Evolutionary conservation across 1,140 invertebrate genomes (phyloP), one percentile per base, ranked within the genome.

Genomic region (Diprion similis): DNA sequence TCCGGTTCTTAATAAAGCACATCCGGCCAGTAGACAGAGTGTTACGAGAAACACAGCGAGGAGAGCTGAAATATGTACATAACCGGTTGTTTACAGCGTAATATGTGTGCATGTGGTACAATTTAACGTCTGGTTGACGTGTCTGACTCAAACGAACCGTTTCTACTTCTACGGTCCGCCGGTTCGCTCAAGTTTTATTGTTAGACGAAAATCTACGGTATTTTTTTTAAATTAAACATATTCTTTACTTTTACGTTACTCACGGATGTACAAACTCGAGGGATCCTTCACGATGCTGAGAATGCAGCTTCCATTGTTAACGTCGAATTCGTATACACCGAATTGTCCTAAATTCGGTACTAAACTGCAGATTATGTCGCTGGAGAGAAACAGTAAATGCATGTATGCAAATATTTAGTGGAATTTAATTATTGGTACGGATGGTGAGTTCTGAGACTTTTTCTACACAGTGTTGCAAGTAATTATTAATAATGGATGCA

Each of bases 211-310:
- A 18, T 15, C 59, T 1, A 1, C 24, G 8, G 17, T 64, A 64
- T 15, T 17, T 64, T 6, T 64, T 64, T 15, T 1, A 46, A 64
- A 46, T 17, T 24, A 11, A 66, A 69, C 45, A 15, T 2, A 19
- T 46, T 18, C 47, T 10, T 48, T 47, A 18, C 11, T 68, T 73
- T 66, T 74, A 70, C 2, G 71, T 68, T 71, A 91, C 90, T 92
- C 86, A 94, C 94, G 92, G 78, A 90, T 89, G 86, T 94, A 93
- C 70, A 93, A 91, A 84, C 94, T 92, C 1, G 92, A 91, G n/a
- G 94, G 91, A 71, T 91, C 85, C 78, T 90, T 91, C 13, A 89
- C 79, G 1, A 89, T 90, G 15, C 80, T 81, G 47, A 94, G 81
- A 18, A 85, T 76, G 80, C 93, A 94, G 24, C 82, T 89, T 0